phyloP scores from a whole-genome alignment of 2,113 vertebrate genomes.

The Megaleporinus macrocephalus region DNA sequence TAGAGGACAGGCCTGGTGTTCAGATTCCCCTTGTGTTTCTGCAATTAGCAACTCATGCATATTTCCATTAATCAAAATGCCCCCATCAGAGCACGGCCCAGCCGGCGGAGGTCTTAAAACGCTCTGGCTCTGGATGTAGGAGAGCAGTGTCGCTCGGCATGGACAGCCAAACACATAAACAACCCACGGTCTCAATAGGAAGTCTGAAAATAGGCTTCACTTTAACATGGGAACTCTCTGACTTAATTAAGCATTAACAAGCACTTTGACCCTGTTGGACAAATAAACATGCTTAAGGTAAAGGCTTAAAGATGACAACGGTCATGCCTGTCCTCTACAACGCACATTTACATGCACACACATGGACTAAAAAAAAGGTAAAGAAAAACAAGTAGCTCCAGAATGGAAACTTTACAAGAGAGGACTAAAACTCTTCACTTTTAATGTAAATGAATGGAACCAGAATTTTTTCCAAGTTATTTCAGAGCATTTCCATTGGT shows the following conservation, averaged over 20 bases:
- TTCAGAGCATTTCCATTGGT: too few species aligned
- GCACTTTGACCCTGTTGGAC: constrained; percentile 2
- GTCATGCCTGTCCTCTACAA: not conserved
- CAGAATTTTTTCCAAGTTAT: too few species aligned
- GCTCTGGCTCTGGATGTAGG: not conserved
- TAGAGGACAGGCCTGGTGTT: not conserved
- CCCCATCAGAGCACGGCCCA: not conserved
- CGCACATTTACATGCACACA: too few species aligned
- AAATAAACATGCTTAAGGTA: constrained; percentile 17
- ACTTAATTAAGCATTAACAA: constrained; percentile 35
- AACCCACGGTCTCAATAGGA: constrained; percentile 24
- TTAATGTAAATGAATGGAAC: too few species aligned
- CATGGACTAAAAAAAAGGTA: not conserved
- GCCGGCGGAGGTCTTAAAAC: not conserved
- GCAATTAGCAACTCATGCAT: not conserved
- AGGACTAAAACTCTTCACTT: too few species aligned
- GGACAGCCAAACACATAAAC: constrained; percentile 36
- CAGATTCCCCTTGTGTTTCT: not conserved
- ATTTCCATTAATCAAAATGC: constrained; percentile 16
- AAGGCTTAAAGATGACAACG: not conserved
- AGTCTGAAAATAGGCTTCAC: constrained; percentile 32
- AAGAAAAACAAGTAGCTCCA: not conserved
- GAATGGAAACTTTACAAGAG: too few species aligned
- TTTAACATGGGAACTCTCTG: constrained; percentile 35
- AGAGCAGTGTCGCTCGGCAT: constrained; percentile 19